Evolutionary conservation across 2,888 invertebrate species (phyloP).

Genomic region (Noctua fimbriata): DNA sequence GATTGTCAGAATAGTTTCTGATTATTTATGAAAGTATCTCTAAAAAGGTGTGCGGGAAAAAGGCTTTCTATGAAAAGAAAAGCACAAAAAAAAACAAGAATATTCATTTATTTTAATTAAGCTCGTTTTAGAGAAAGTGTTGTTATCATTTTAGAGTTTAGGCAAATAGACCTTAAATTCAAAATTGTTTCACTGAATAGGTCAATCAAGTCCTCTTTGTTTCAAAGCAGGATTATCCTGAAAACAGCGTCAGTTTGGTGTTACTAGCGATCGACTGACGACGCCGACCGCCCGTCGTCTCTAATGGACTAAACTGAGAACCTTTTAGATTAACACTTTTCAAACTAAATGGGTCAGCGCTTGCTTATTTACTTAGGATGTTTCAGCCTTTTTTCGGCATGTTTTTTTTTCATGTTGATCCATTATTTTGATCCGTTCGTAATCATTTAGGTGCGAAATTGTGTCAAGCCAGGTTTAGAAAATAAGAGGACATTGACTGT

Average conservation of each 20-base stretch:
- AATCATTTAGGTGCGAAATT: slow-evolving; percentile 17
- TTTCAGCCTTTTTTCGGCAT: slow-evolving; percentile 31
- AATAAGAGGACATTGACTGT: neutral
- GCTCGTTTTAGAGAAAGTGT: neutral
- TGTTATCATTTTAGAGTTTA: neutral
- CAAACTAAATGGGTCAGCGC: slow-evolving; percentile 68
- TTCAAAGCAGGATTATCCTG: slow-evolving; percentile 42
- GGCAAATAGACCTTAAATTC: neutral
- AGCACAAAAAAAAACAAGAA: neutral
- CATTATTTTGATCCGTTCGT: slow-evolving; percentile 36
- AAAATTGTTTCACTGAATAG: neutral
- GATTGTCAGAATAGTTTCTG: neutral
- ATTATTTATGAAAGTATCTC: neutral
- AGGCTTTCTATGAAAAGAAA: neutral
- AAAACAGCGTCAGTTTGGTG: slow-evolving; percentile 44
- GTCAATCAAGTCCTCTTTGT: neutral
- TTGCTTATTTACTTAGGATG: slow-evolving; percentile 61
- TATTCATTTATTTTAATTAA: neutral
- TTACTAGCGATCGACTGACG: slow-evolving; percentile 56
- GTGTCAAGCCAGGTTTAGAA: neutral
- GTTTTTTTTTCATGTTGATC: slow-evolving; percentile 31
- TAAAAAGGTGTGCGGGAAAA: neutral
- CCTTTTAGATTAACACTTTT: slow-evolving; percentile 77
- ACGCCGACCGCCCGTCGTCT: slow-evolving; percentile 73
- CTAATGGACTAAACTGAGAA: slow-evolving; percentile 75